Base-by-base conservation (phyloP, 2,113 vertebrate genomes). In the Poeciliopsis retropinna region DNA sequence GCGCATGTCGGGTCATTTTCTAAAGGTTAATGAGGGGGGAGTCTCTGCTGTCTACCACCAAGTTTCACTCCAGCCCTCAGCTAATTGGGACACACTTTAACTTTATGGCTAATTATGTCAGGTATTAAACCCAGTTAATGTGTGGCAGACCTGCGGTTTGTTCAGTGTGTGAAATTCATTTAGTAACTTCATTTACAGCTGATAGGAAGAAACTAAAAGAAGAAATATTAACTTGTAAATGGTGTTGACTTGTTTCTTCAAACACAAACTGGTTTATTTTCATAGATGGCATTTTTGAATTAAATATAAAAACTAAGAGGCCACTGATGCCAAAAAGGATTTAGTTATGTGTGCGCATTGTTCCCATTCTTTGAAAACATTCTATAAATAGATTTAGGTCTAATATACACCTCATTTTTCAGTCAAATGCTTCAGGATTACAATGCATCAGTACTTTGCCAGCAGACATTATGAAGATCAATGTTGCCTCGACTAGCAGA, bases 1-100 rank as follows among this genome's bases (percentile, higher is more conserved):
- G 0, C 62, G 64, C 28, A 1, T 84, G 85, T 78, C 17, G 76
- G 82, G 60, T 30, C 39, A 51, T 66, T 80, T 62, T 85, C 65
- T 80, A 86, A 90, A 91, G 87, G 85, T 91, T 91, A 91, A 90
- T 88, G 82, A 87, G 80, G 44, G 67, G 83, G 80, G 78, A 85
- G 80, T 81, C 82, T 64, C 72, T 51, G 54, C 75, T 62, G 69
- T 67, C 47, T 84, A 76, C 75, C 32, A 65, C 73, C 22, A 68
- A 63, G 69, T 69, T 76, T 64, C 70, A 66, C 80, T 60, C 25
- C 68, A 73, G 75, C 79, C 65, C 25, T 57, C 25, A 79, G 87
- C 83, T 91, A 90, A 91, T 88, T 88, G 82, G 83, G 76, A 85
- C 85, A 89, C 81, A 75, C 73, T 78, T 83, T 85, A 75, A 73